phyloP scores from a whole-genome alignment of 2,888 invertebrate species.

The Neoaliturus tenellus region DNA sequence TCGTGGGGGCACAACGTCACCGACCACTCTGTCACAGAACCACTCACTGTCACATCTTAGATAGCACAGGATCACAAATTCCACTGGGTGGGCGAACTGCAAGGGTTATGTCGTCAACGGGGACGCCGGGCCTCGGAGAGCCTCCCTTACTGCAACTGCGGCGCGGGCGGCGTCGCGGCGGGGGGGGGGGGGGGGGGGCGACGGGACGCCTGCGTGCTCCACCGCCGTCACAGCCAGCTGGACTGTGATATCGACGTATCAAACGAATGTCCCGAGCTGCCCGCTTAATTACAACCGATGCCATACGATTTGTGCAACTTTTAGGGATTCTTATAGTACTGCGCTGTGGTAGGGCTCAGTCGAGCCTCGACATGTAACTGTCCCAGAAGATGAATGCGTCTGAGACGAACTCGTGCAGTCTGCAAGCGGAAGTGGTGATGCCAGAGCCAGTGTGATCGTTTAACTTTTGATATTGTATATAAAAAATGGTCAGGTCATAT shows the following conservation, averaged over 20 bases:
- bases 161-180: not conserved
- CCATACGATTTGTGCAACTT: not conserved
- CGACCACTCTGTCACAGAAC: not conserved
- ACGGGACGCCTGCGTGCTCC: not conserved
- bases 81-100: constrained; percentile 27
- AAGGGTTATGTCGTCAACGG: constrained; percentile 1
- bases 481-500: too few relatives aligned
- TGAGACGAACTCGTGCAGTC: too few relatives aligned
- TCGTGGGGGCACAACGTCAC: not conserved
- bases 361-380: too few relatives aligned
- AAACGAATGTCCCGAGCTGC: constrained; percentile 26
- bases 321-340: not conserved
- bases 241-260: constrained; percentile 27
- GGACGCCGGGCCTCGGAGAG: not conserved
- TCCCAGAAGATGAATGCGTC: too few relatives aligned
- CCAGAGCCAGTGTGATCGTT: too few relatives aligned
- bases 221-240: not conserved
- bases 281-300: constrained; percentile 1
- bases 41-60: constrained; percentile 18
- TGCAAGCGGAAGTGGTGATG: too few relatives aligned
- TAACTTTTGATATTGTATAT: too few relatives aligned
- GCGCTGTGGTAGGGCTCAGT: too few relatives aligned
- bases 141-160: constrained; percentile 35
- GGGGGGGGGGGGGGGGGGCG: not conserved
- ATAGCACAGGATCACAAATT: not conserved